phyloP scores from a whole-genome alignment of 2,888 invertebrate species.

The Athalia circularis region DNA sequence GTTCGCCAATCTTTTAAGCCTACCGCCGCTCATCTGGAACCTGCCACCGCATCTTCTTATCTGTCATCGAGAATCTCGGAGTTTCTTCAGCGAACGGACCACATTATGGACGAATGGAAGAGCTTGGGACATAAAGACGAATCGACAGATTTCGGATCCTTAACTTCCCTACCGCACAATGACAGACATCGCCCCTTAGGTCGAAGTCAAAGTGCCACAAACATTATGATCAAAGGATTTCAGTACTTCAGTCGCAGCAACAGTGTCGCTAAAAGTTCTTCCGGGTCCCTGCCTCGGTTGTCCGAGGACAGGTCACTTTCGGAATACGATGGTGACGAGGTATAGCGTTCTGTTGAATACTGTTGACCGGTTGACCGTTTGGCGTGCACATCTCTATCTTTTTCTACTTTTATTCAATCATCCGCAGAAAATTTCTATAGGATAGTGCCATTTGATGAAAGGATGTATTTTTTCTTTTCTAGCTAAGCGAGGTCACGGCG shows the following conservation, averaged over 20 bases:
- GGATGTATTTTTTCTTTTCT: conserved; percentile 61
- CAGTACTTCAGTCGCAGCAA: conserved; percentile 77
- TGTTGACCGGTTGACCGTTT: conserved; percentile 12
- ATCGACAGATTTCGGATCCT: conserved; percentile 63
- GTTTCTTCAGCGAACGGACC: conserved; percentile 89
- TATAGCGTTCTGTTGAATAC: conserved; percentile 53
- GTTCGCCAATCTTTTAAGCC: conserved; percentile 82
- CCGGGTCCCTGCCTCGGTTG: conserved; percentile 60
- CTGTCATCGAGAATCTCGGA: conserved; percentile 86
- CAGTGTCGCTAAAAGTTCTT: conserved; percentile 67
- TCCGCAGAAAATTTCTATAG: not conserved
- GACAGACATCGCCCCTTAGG: conserved; percentile 51
- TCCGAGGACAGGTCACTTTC: conserved; percentile 66
- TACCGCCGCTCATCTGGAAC: conserved; percentile 85
- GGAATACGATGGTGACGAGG: conserved; percentile 66
- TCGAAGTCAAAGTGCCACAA: conserved; percentile 83
- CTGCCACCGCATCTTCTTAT: conserved; percentile 85
- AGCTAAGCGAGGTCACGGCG: conserved; percentile 95
- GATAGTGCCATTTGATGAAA: not conserved
- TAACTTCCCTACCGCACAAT: conserved; percentile 50
- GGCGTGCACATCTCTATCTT: not conserved
- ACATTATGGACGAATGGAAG: conserved; percentile 92
- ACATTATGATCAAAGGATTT: conserved; percentile 89
- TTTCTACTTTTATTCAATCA: conserved; percentile 15
- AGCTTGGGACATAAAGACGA: conserved; percentile 81